Evolutionary conservation across 1,140 invertebrate genomes (phyloP).

Genomic region (Bombus superbus): DNA sequence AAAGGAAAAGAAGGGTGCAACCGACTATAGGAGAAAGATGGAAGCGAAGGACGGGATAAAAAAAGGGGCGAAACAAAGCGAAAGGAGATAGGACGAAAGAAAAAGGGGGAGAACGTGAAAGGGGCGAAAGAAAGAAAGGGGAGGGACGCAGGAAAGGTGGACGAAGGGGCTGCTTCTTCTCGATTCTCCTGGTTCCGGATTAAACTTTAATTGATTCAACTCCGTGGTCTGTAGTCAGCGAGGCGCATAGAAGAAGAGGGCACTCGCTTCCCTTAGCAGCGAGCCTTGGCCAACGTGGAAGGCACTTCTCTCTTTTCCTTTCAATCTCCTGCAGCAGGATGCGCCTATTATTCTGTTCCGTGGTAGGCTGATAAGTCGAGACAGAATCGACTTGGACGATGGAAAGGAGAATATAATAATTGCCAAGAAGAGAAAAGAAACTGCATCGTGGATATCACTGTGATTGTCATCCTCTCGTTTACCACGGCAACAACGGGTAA

Average conservation of each 20-base stretch:
- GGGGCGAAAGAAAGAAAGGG: conserved; percentile 17
- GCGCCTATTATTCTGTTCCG: conserved; percentile 75
- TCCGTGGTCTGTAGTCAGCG: conserved; percentile 78
- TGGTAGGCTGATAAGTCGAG: conserved; percentile 65
- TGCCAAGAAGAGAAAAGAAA: conserved; percentile 33
- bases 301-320: conserved; percentile 64
- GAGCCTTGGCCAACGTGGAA: conserved; percentile 58
- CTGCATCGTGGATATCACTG: not conserved
- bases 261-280: conserved; percentile 64
- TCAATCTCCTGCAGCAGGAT: conserved; percentile 72
- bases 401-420: conserved; percentile 62
- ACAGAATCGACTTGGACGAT: conserved; percentile 54
- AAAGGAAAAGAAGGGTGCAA: conserved; percentile 18
- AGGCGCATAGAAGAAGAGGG: conserved; percentile 76
- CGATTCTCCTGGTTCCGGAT: conserved; percentile 79
- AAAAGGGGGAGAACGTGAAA: conserved; percentile 8
- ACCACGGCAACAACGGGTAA: conserved; percentile 24
- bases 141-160: conserved; percentile 45
- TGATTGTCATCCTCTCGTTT: conserved; percentile 42
- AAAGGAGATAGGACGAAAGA: not conserved
- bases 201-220: conserved; percentile 83
- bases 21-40: not conserved
- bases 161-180: conserved; percentile 64
- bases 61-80: conserved; percentile 12
- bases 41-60: not conserved